Percentiles rank a stretch among this genome's conserved stretches.
phyloP scores from a whole-genome alignment of 2,113 vertebrate species.

The Collichthys lucidus region DNA sequence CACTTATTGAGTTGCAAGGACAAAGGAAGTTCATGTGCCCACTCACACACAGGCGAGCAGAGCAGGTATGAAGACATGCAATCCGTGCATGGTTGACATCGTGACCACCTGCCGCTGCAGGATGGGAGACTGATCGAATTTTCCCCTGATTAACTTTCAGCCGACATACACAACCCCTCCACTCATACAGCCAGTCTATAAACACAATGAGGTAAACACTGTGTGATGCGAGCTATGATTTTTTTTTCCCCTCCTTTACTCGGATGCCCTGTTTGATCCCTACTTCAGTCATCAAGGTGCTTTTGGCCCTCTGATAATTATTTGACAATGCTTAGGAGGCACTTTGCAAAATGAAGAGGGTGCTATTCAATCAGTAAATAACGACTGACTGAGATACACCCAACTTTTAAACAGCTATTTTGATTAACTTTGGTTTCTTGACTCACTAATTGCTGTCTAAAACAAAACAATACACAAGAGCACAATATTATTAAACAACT shows the following conservation, averaged over 20 bases:
- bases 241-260: constrained; percentile 36
- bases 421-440: neutral
- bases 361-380: neutral
- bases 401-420: neutral
- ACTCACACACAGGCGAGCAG: constrained; percentile 14
- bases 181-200: constrained; percentile 7
- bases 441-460: neutral
- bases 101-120: constrained; percentile 33
- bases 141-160: constrained; percentile 36
- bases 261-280: neutral
- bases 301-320: neutral
- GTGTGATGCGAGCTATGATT: neutral
- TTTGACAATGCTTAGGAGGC: neutral
- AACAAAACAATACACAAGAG: neutral
- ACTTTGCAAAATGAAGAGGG: constrained; percentile 12
- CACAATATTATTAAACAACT: neutral
- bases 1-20: constrained; percentile 50
- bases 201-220: constrained; percentile 20
- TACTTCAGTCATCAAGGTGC: neutral
- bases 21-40: constrained; percentile 40
- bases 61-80: constrained; percentile 3
- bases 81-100: neutral
- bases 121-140: constrained; percentile 29
- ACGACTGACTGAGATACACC: neutral
- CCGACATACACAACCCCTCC: constrained; percentile 8